Evolutionary conservation across 2,888 invertebrate genomes (phyloP), one percentile per base, ranked within the genome.

Genomic region (Pachymerium ferrugineum): DNA sequence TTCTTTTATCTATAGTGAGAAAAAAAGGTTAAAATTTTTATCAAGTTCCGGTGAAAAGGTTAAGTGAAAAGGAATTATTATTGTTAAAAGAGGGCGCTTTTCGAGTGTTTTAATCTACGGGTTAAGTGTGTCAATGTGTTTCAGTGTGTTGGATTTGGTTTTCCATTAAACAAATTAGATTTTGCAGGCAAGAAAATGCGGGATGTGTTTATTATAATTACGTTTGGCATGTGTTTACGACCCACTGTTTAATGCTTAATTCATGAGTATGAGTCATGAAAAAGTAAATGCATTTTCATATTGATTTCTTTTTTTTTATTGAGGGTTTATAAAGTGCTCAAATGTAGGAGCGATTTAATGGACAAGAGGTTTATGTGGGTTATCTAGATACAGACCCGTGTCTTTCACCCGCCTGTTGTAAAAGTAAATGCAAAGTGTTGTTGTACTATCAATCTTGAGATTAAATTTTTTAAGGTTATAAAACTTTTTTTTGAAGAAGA

Each of bases 191-290:
- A 28, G n/a, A n/a, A 22, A 62, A 62, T 28, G 62, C 28, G 62
- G n/a, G 62, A 62, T 38, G 38, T 38, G 16, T 38, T 38, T 38
- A 38, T 62, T 62, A 62, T 62, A 62, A 62, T 62, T 62, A 62
- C 38, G 38, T 62, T 62, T 62, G 62, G 25, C 28, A 62, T 62
- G 62, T 62, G 62, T 62, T 62, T 62, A 62, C 62, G 62, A 62
- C 25, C 62, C 10, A 62, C 8, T 62, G 25, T 62, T 62, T 62
- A 62, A 62, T 62, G 62, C 62, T 22, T 62, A 62, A 62, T 62
- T 62, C 62, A 62, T 25, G 62, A 62, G 62, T 62, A 28, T 28
- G 14, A 62, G 62, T 62, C 62, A n/a, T 62, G 62, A 62, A 62
- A 62, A 62, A 62, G 62, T 62, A 62, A 62, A 62, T 28, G 62